A percentile compares a stretch with the other conserved stretches of the same genome.
phyloP scores from a whole-genome alignment of 2,797 vertebrate species.

The Fistularia tabacaria region DNA sequence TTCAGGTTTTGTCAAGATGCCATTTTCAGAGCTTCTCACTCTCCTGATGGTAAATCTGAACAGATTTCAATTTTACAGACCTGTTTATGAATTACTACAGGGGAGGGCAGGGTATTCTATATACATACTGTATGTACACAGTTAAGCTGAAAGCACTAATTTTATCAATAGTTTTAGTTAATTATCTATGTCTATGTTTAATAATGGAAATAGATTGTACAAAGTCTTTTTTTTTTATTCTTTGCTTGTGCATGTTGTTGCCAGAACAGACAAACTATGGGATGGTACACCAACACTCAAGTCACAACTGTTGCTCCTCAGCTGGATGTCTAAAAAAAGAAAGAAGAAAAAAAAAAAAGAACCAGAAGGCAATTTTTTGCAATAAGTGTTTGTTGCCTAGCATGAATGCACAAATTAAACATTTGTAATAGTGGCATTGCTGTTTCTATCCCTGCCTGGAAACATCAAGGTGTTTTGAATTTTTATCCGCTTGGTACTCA shows the following conservation, averaged over 20 bases:
- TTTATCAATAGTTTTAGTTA: slow-evolving; percentile 84
- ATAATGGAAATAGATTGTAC: slow-evolving; percentile 89
- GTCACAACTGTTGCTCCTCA: slow-evolving; percentile 68
- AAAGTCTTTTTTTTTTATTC: slow-evolving; percentile 77
- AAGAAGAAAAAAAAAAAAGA: slow-evolving; percentile 8
- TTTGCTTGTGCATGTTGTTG: slow-evolving; percentile 83
- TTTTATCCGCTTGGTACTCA: too few relatives aligned
- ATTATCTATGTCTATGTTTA: slow-evolving; percentile 77
- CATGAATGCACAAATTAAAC: slow-evolving; percentile 91
- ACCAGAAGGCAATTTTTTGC: too few relatives aligned
- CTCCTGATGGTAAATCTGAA: background rate
- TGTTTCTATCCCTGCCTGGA: background rate
- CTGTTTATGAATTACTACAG: slow-evolving; percentile 67
- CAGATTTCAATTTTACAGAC: slow-evolving; percentile 22
- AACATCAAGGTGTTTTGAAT: too few relatives aligned
- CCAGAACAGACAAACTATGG: slow-evolving; percentile 76
- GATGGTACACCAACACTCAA: slow-evolving; percentile 89
- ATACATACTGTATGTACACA: slow-evolving; percentile 82
- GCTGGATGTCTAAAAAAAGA: slow-evolving; percentile 74
- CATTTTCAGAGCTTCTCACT: background rate
- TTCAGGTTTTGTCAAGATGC: too few relatives aligned
- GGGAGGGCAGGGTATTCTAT: slow-evolving; percentile 74
- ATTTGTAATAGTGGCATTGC: slow-evolving; percentile 63
- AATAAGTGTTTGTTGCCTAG: slow-evolving; percentile 70
- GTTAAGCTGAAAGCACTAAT: slow-evolving; percentile 95